Percentiles rank a stretch among this genome's conserved stretches.
Conservation (phyloP, 2,888 invertebrate species). For the Synanthedon vespiformis region DNA sequence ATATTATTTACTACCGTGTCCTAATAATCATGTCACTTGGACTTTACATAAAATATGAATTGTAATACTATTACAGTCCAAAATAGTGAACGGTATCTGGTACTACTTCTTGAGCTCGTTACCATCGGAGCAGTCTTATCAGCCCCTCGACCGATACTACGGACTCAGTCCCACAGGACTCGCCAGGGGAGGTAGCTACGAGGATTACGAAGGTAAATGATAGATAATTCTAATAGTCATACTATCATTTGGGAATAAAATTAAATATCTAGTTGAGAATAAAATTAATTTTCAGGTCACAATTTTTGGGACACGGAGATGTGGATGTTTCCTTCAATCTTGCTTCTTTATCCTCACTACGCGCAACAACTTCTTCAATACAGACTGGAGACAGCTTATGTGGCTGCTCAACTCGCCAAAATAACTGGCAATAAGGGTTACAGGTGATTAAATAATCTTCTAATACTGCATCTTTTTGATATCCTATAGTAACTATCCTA, state of each 20-base stretch:
- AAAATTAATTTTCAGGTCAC: constrained; percentile 48
- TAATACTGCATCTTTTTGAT: too few relatives aligned
- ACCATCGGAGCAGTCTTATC: constrained; percentile 59
- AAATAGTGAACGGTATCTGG: constrained; percentile 68
- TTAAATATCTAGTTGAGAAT: background rate
- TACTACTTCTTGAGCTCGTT: constrained; percentile 71
- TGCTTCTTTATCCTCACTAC: constrained; percentile 60
- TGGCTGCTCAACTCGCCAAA: constrained; percentile 63
- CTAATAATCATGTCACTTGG: too few relatives aligned
- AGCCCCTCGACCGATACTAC: constrained; percentile 50
- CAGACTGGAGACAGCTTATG: constrained; percentile 55
- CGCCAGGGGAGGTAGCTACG: constrained; percentile 61
- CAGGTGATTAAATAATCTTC: constrained; percentile 30
- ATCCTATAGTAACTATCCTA: background rate
- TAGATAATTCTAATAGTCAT: too few relatives aligned
- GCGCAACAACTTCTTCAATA: constrained; percentile 63
- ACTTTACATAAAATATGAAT: too few relatives aligned
- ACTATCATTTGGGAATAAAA: too few relatives aligned
- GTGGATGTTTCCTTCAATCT: constrained; percentile 72
- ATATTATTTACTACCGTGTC: too few relatives aligned
- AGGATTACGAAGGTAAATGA: constrained; percentile 68
- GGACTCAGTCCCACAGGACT: constrained; percentile 72
- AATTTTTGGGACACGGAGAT: constrained; percentile 76
- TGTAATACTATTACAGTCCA: constrained; percentile 34
- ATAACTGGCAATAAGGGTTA: constrained; percentile 66